Base-by-base conservation (phyloP, 2,797 vertebrate species). In the Limosa lapponica region DNA sequence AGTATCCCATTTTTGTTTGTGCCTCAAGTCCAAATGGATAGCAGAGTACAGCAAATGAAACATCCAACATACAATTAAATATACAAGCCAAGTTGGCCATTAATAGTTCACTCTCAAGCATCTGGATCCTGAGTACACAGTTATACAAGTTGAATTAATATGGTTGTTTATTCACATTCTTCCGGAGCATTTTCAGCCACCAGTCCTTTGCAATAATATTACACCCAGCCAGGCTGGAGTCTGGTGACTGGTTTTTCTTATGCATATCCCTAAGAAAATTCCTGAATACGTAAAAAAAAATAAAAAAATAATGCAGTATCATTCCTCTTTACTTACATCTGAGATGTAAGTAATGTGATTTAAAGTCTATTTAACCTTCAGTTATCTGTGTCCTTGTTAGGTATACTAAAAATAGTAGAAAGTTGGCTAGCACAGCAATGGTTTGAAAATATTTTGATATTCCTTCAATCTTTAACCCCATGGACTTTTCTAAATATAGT, bases 111-210 rank as follows among this genome's bases (percentile, higher is more conserved):
- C 49, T 93, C 65, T 78, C 62, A 83, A 94, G 93, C 88, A 79
- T 92, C 94, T 94, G 94, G 69, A 84, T 91, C 77, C 82, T 90
- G 85, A 55, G 92, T 78, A 90, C 37, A 67, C 44, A 87, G 82
- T 90, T 88, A 91, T 36, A 86, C 65, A 79, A 93, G 61, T 87
- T 89, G 54, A 89, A 95, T 95, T 95, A 94, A 89, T 84, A 82
- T 55, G 54, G 41, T 62, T 91, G 90, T 87, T 95, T 95, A 90
- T 39, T 92, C 90, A 75, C 46, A 84, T 91, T 88, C 89, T 96
- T 95, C 85, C 11, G 13, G 89, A 84, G 34, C 70, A 34, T 83
- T 90, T 90, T 85, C 84, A 95, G 43, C 41, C 80, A 89, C 58
- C 70, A 90, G 46, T n/a, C 69, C 79, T 83, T 72, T 86, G 66